phyloP scores from a whole-genome alignment of 2,888 invertebrate species.

The Callimorpha dominula region DNA sequence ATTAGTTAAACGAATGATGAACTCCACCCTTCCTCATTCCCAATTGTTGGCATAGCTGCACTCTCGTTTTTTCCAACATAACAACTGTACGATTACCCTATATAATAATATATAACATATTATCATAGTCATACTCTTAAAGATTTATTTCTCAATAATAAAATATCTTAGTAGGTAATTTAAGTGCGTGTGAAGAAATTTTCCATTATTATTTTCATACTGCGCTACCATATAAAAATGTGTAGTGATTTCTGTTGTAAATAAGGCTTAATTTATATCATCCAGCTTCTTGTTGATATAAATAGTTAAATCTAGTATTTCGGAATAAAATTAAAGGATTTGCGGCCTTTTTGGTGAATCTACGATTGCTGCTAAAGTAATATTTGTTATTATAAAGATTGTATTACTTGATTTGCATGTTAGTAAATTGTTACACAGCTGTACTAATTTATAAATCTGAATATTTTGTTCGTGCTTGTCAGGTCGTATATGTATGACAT shows the following conservation, averaged over 20 bases:
- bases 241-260: too few species aligned
- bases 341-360: too few species aligned
- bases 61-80: constrained; percentile 24
- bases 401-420: not conserved
- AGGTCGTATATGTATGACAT: too few species aligned
- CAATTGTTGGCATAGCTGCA: constrained; percentile 51
- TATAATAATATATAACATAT: not conserved
- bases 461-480: not conserved
- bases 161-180: not conserved
- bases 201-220: too few species aligned
- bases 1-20: constrained; percentile 80
- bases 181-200: too few species aligned
- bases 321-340: too few species aligned
- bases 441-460: not conserved
- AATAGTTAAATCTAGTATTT: too few species aligned
- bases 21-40: constrained; percentile 64
- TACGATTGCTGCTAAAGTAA: too few species aligned
- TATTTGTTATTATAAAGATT: not conserved
- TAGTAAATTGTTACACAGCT: not conserved
- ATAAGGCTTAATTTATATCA: too few species aligned
- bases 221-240: too few species aligned
- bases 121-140: not conserved
- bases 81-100: not conserved
- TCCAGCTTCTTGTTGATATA: too few species aligned
- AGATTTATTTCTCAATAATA: not conserved